A percentile compares a stretch with the other conserved stretches of the same genome.
phyloP scores from a whole-genome alignment of 1,140 invertebrate species.

The Bicyclus anynana region DNA sequence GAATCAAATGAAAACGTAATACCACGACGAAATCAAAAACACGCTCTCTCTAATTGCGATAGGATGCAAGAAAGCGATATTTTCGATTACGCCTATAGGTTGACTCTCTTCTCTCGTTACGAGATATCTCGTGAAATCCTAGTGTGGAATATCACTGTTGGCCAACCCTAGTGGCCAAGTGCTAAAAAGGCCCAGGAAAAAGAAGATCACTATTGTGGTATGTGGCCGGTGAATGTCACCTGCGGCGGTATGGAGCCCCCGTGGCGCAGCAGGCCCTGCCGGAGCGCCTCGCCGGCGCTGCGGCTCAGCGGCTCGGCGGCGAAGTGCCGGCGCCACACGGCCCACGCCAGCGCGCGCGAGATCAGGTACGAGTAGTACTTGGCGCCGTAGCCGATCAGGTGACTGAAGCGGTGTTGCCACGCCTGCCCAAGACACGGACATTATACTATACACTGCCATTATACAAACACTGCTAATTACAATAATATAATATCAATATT shows the following conservation, averaged over 20 bases:
- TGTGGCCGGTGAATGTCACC: slow-evolving; percentile 24
- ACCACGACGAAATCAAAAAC: too few species aligned
- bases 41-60: too few species aligned
- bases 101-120: too few species aligned
- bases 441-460: background rate
- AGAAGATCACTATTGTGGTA: too few species aligned
- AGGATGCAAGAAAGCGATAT: too few species aligned
- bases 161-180: background rate
- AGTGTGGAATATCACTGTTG: too few species aligned
- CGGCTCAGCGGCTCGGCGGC: slow-evolving; percentile 89
- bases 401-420: slow-evolving; percentile 97
- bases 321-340: slow-evolving; percentile 96
- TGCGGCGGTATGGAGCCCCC: slow-evolving; percentile 90
- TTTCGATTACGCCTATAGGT: too few species aligned
- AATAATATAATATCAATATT: too few species aligned
- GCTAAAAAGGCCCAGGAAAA: too few species aligned
- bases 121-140: too few species aligned
- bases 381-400: slow-evolving; percentile 97
- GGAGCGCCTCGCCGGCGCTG: slow-evolving; percentile 85
- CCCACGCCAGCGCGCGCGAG: slow-evolving; percentile 94
- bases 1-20: too few species aligned
- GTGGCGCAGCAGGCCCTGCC: slow-evolving; percentile 87
- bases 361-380: slow-evolving; percentile 99
- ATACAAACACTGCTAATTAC: too few species aligned
- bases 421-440: slow-evolving; percentile 77